These are phyloP conservation scores for Irena cyanogastra DNA, from an alignment of 2,113 vertebrate genomes.

Conservation along the genomic window DNA sequence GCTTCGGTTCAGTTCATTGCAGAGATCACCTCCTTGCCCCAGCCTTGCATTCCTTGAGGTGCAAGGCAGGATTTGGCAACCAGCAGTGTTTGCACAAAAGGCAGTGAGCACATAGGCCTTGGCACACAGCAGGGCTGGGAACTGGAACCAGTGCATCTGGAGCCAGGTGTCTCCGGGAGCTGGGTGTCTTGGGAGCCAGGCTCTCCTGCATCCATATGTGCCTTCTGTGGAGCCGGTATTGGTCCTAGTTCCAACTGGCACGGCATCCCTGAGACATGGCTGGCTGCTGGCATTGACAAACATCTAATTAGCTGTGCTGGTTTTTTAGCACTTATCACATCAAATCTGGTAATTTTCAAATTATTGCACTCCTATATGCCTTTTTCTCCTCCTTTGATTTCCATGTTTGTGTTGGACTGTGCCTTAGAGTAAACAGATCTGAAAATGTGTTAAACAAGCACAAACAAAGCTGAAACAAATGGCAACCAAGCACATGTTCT, in stretches of 20 bases:
- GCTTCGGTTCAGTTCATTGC: not conserved
- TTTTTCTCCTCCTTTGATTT: not conserved
- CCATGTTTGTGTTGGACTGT: not conserved
- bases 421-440: not conserved
- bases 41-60: not conserved
- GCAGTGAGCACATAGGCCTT: not conserved
- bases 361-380: not conserved
- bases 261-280: not conserved
- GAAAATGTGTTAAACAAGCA: not conserved
- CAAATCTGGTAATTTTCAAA: not conserved
- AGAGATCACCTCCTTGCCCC: not conserved
- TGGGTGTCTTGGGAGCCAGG: not conserved
- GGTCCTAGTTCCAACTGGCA: not conserved
- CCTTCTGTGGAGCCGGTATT: rapidly evolving
- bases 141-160: not conserved
- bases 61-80: not conserved
- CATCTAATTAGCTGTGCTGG: not conserved
- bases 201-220: not conserved
- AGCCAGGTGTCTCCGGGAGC: not conserved
- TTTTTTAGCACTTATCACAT: not conserved
- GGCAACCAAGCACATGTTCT: not conserved
- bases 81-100: not conserved
- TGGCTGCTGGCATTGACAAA: not conserved
- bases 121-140: not conserved
- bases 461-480: not conserved